Conservation (phyloP, 2,888 invertebrate genomes). For the Frankliniella intonsa region DNA sequence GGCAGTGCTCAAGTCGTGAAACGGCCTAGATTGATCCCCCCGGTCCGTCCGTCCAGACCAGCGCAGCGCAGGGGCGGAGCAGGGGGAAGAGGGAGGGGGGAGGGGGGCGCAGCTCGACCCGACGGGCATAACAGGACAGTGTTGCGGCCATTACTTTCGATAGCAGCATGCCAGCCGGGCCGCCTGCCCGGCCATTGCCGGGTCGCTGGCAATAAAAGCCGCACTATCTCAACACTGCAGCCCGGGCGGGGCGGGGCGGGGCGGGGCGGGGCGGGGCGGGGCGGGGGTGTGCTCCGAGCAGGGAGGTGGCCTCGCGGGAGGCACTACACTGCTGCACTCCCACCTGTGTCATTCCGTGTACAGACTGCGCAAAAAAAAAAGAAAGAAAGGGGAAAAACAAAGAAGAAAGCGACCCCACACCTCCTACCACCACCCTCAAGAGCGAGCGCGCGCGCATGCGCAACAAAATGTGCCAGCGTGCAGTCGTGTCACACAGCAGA, state of each 20-base stretch:
- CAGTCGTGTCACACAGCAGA: too few species aligned
- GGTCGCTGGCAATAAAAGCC: background rate
- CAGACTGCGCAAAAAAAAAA: too few species aligned
- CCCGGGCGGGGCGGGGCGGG: background rate
- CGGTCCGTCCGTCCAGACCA: too few species aligned
- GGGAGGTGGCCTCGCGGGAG: background rate
- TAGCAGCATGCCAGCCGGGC: background rate
- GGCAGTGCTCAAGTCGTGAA: too few species aligned
- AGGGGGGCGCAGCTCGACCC: background rate
- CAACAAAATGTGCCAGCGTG: too few species aligned
- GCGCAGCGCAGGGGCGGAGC: too few species aligned
- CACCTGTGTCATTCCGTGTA: too few species aligned
- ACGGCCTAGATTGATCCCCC: too few species aligned
- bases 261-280: background rate
- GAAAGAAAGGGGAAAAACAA: too few species aligned
- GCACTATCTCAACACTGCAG: background rate
- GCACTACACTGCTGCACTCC: background rate
- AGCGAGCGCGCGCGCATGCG: too few species aligned
- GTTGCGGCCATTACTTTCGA: constrained; percentile 1
- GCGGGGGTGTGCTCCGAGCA: background rate
- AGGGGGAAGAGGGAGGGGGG: background rate
- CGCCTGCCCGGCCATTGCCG: background rate
- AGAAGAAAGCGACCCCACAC: too few species aligned
- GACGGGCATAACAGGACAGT: background rate
- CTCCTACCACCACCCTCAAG: too few species aligned